Evolutionary conservation across 2,797 vertebrate genomes (phyloP), one percentile per base, ranked within the genome.

Genomic region (Helarctos malayanus): DNA sequence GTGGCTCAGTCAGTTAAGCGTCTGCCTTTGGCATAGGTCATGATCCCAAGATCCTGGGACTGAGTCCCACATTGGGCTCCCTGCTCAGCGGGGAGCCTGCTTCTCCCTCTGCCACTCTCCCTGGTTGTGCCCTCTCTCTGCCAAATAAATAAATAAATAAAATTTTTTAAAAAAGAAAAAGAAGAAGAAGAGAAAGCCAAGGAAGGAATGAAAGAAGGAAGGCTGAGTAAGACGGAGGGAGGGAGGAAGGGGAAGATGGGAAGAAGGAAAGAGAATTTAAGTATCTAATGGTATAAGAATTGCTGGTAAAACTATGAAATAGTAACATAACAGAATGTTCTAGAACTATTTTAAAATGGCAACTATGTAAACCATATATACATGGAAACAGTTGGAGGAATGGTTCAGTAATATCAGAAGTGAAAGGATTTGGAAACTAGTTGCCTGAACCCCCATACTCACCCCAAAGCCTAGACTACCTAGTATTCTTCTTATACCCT

Each of bases 341-440:
- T 52, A 23, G 13, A 86, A 94, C 45, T 61, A 69, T 54, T 86
- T 41, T 92, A 89, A 95, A 92, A 95, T 45, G 45, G 32, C 38
- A 84, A 82, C 41, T 56, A 92, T n/a, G 38, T 18, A 90, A 71
- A 78, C 23, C 47, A 89, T 21, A 80, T 0, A 56, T 68, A 71
- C 16, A 88, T 65, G 68, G 82, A 69, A 91, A 81, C 57, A 49
- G 35, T 45, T 86, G 35, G 69, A 4, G 49, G 47, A 18, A 54
- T 38, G 5, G 32, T 7, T 90, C 63, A 52, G 35, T 71, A 59
- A 76, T 56, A 41, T 45, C 8, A 87, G 63, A 88, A 91, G 16
- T 88, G 35, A 93, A 91, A 81, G 23, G 45, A 88, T 59, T 47
- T 41, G 23, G 27, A 38, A 88, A 83, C 45, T 65, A 80, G 49